Percentiles rank a stretch among this genome's conserved stretches.
Evolutionary conservation across 1,140 invertebrate species (phyloP).

Genomic region (Tetraneura akinire): DNA sequence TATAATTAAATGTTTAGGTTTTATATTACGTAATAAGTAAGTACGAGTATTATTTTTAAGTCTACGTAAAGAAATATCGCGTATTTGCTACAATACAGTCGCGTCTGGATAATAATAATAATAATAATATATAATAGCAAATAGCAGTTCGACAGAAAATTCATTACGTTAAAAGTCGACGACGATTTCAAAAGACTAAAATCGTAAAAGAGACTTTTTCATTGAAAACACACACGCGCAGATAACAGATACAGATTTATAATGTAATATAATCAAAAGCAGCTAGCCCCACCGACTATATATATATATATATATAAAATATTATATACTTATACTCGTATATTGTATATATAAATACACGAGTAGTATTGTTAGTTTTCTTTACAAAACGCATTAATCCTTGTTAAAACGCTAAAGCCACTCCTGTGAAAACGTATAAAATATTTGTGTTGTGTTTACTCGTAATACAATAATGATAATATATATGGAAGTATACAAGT

Average conservation of each 20-base stretch:
- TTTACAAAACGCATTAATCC: slow-evolving; percentile 48
- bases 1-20: too few species aligned
- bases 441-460: too few species aligned
- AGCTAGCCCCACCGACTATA: background rate
- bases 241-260: background rate
- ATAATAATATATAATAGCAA: too few species aligned
- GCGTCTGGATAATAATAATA: too few species aligned
- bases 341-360: background rate
- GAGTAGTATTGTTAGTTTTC: background rate
- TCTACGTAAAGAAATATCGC: too few species aligned
- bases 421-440: background rate
- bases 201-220: slow-evolving; percentile 19
- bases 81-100: too few species aligned
- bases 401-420: slow-evolving; percentile 32
- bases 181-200: slow-evolving; percentile 17
- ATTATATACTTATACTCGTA: too few species aligned
- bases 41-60: too few species aligned
- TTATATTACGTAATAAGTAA: too few species aligned
- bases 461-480: too few species aligned
- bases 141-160: background rate
- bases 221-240: slow-evolving; percentile 4
- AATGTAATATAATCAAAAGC: background rate
- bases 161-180: slow-evolving; percentile 37
- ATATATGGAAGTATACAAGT: background rate
- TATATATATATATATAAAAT: slow-evolving; percentile 3